Conservation (phyloP, 1,140 invertebrate genomes). For the Harlomillsia oculata region DNA sequence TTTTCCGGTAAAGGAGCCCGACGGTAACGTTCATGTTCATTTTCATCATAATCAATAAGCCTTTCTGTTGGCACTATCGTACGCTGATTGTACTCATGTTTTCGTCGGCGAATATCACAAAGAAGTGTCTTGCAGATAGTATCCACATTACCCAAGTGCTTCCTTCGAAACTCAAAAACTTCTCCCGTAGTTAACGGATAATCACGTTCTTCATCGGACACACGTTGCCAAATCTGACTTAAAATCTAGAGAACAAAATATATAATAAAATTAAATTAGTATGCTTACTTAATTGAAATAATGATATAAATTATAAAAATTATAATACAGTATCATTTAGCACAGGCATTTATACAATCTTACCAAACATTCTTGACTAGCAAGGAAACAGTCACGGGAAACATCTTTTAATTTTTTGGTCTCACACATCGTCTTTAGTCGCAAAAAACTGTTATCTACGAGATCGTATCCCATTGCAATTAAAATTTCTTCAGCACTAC, state of each 20-base stretch:
- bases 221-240: slow-evolving; percentile 22
- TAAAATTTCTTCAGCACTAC: slow-evolving; percentile 63
- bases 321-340: background rate
- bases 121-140: slow-evolving; percentile 25
- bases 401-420: slow-evolving; percentile 66
- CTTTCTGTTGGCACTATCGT: slow-evolving; percentile 18
- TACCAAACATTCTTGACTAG: slow-evolving; percentile 78
- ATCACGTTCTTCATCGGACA: slow-evolving; percentile 18
- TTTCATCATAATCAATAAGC: slow-evolving; percentile 20
- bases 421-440: slow-evolving; percentile 57
- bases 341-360: slow-evolving; percentile 8
- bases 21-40: background rate
- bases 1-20: slow-evolving; percentile 4
- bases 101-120: slow-evolving; percentile 12
- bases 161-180: slow-evolving; percentile 54
- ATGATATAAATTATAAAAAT: background rate
- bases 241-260: slow-evolving; percentile 7
- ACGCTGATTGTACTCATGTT: slow-evolving; percentile 19
- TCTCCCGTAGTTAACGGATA: slow-evolving; percentile 51
- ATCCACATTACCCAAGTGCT: slow-evolving; percentile 51
- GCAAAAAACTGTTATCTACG: slow-evolving; percentile 46
- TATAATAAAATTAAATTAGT: slow-evolving; percentile 3
- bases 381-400: slow-evolving; percentile 72
- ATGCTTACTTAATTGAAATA: background rate
- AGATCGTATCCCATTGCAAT: slow-evolving; percentile 69